A percentile compares a stretch with the other conserved stretches of the same genome.
These are phyloP conservation scores for Himalopsyche phryganea DNA, from an alignment of 1,140 invertebrate species.

Conservation along the genomic window DNA sequence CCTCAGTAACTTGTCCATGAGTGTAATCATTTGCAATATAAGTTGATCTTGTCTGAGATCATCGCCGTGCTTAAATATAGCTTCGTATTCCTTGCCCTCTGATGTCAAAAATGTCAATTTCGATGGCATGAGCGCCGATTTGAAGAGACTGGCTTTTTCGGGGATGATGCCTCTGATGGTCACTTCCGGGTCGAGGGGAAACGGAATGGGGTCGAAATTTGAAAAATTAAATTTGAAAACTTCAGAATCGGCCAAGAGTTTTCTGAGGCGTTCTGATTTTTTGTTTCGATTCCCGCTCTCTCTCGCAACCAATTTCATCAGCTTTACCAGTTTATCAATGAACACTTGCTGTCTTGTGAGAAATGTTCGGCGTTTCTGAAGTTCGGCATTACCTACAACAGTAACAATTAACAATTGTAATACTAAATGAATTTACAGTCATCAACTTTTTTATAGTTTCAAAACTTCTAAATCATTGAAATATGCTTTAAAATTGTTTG, in stretches of 20 bases:
- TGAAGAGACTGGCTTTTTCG: constrained; percentile 89
- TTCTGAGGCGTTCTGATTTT: constrained; percentile 85
- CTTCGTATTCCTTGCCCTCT: constrained; percentile 83
- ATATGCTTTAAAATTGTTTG: no score
- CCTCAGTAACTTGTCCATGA: constrained; percentile 95
- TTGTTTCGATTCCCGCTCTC: constrained; percentile 90
- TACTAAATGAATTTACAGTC: no score
- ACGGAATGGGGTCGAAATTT: constrained; percentile 87
- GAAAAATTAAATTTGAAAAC: constrained; percentile 85
- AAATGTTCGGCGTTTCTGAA: constrained; percentile 66
- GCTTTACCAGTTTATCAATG: constrained; percentile 82
- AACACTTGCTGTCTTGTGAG: constrained; percentile 83
- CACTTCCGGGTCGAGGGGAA: constrained; percentile 91
- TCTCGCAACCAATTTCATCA: constrained; percentile 88
- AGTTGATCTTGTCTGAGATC: constrained; percentile 98
- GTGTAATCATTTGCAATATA: constrained; percentile 93
- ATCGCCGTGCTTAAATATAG: constrained; percentile 98
- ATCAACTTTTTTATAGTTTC: no score
- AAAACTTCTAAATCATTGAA: no score
- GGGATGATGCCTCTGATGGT: constrained; percentile 87
- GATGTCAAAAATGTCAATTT: constrained; percentile 87
- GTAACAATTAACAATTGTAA: no score
- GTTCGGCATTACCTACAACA: constrained; percentile 60
- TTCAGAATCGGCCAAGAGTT: constrained; percentile 76
- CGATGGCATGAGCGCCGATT: constrained; percentile 97